Conservation (phyloP, 2,797 vertebrate species). For the Coilia nasus region DNA sequence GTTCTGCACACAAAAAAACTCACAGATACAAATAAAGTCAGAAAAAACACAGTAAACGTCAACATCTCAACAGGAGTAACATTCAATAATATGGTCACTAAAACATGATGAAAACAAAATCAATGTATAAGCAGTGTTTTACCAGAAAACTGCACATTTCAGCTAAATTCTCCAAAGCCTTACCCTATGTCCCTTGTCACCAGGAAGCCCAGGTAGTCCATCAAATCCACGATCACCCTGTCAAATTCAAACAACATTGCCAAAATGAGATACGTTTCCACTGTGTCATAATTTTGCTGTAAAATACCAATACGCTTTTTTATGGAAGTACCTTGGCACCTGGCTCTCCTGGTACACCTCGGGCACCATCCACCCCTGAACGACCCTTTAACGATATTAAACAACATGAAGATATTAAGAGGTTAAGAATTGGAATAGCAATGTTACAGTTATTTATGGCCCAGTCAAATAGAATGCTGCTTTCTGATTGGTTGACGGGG, state of each 20-base stretch:
- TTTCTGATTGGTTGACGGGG: no score
- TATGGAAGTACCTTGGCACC: conserved; percentile 85
- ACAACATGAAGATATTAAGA: neutral
- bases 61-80: neutral
- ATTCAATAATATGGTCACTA: neutral
- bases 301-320: no score
- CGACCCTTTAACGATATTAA: conserved; percentile 79
- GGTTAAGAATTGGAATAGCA: no score
- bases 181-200: conserved; percentile 80
- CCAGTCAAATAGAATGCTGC: no score
- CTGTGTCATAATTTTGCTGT: neutral
- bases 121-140: neutral
- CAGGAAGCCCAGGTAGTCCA: conserved; percentile 81
- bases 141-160: neutral
- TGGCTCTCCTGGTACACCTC: conserved; percentile 94
- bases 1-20: no score
- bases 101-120: neutral
- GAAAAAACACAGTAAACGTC: no score
- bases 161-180: conserved; percentile 46
- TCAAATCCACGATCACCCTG: conserved; percentile 81
- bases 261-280: neutral
- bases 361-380: conserved; percentile 89
- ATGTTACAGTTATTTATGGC: no score
- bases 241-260: conserved; percentile 31
- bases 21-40: no score